These are phyloP conservation scores for Oryctes rhinoceros DNA, from an alignment of 1,140 invertebrate genomes.

Conservation along the genomic window DNA sequence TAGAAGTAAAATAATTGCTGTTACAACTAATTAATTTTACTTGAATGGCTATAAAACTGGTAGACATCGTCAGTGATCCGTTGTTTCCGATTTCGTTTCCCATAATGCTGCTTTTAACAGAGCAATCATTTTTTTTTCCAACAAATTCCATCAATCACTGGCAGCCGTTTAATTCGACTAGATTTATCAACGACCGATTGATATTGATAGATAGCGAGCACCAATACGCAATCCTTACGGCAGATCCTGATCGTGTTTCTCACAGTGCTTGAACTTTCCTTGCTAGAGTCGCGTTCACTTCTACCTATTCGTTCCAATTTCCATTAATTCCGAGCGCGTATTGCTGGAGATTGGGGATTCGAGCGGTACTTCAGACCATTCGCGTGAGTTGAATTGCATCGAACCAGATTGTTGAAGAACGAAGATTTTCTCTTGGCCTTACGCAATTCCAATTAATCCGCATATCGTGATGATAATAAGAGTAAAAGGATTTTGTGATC, in stretches of 20 bases:
- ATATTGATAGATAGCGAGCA: constrained; percentile 5
- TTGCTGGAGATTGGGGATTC: not conserved
- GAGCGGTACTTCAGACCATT: not conserved
- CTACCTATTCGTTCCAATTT: not conserved
- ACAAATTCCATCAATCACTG: constrained; percentile 16
- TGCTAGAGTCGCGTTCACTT: not conserved
- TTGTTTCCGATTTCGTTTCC: constrained; percentile 1
- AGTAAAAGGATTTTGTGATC: constrained; percentile 12
- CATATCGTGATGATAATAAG: constrained; percentile 16
- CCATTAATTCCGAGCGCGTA: constrained; percentile 10
- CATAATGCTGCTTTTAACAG: not conserved
- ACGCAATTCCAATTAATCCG: constrained; percentile 28
- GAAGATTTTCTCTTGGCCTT: not conserved
- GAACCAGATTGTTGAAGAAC: not conserved
- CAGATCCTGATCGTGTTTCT: constrained; percentile 8
- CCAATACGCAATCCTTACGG: not conserved
- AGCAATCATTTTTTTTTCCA: constrained; percentile 4
- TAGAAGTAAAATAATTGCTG: too few species aligned
- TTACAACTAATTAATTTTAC: too few species aligned
- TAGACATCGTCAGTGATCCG: not conserved
- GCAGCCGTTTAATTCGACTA: constrained; percentile 25
- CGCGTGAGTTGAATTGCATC: not conserved
- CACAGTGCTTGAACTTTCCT: constrained; percentile 21
- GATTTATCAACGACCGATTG: constrained; percentile 23
- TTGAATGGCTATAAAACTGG: too few species aligned